A percentile compares a stretch with the other conserved stretches of the same genome.
These are phyloP conservation scores for Epizoanthus stellaris DNA, from an alignment of 92 coral and sea anemone species.

Conservation along the genomic window DNA sequence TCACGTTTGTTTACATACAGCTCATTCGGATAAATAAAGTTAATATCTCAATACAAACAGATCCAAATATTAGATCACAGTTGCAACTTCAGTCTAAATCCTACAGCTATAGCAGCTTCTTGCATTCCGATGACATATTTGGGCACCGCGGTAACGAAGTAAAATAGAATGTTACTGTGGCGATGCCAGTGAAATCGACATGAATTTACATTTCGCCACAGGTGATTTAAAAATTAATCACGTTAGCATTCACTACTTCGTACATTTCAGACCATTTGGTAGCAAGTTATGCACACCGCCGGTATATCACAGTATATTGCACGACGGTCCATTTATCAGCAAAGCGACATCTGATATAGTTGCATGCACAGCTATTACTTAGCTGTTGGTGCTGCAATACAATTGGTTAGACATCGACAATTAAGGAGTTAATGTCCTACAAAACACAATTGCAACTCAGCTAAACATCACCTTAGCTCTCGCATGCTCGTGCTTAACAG, in stretches of 20 bases:
- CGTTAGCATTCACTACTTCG: not conserved
- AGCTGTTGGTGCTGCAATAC: not conserved
- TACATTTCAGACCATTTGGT: slow-evolving; percentile 12
- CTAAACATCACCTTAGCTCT: slow-evolving; percentile 6
- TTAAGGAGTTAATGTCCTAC: not conserved
- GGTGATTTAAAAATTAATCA: slow-evolving; percentile 43
- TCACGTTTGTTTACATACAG: slow-evolving; percentile 41
- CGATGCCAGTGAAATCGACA: slow-evolving; percentile 29
- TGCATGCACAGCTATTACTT: not conserved
- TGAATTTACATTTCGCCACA: slow-evolving; percentile 33
- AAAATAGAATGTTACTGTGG: slow-evolving; percentile 7
- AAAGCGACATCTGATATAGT: not conserved
- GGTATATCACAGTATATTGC: slow-evolving; percentile 2
- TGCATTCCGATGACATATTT: not conserved
- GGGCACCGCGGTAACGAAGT: slow-evolving; percentile 13
- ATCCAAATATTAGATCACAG: not conserved
- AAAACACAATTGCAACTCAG: slow-evolving; percentile 5
- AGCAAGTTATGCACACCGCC: not conserved
- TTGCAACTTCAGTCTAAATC: not conserved
- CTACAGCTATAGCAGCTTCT: not conserved
- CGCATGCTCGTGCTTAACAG: not conserved
- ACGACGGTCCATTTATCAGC: slow-evolving; percentile 16
- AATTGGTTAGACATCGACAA: slow-evolving; percentile 5
- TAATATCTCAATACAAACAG: slow-evolving; percentile 19
- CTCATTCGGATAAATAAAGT: slow-evolving; percentile 30